Conservation (phyloP, 2,888 invertebrate genomes). For the Drosophila recens region DNA sequence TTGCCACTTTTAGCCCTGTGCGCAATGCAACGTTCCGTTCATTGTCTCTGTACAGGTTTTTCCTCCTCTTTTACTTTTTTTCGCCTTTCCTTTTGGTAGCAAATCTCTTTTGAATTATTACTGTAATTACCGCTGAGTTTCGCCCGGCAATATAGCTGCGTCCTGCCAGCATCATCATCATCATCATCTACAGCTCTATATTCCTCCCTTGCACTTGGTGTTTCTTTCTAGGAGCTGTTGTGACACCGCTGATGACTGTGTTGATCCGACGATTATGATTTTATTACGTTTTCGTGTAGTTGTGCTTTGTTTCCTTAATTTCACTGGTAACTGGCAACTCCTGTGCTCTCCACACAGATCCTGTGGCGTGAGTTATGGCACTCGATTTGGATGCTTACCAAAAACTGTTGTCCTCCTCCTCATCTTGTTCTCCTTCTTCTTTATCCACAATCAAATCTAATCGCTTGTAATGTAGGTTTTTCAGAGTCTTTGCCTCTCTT, state of each 20-base stretch:
- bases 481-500: conserved; percentile 6
- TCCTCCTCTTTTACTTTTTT: not conserved
- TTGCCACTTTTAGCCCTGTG: conserved; percentile 69
- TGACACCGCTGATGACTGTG: conserved; percentile 84
- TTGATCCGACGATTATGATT: conserved; percentile 85
- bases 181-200: conserved; percentile 13
- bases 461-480: conserved; percentile 72
- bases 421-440: conserved; percentile 7
- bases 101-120: conserved; percentile 85
- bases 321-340: conserved; percentile 41
- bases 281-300: conserved; percentile 82
- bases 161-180: conserved; percentile 33
- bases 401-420: conserved; percentile 14
- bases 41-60: conserved; percentile 67
- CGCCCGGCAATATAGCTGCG: conserved; percentile 41
- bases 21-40: conserved; percentile 62
- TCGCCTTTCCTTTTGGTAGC: conserved; percentile 29
- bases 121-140: conserved; percentile 83
- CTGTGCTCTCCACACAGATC: conserved; percentile 26
- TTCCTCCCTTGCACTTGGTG: not conserved
- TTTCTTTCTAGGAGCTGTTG: conserved; percentile 56
- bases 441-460: conserved; percentile 75
- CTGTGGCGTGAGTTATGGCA: conserved; percentile 74
- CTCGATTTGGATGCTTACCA: conserved; percentile 38
- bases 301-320: conserved; percentile 78